phyloP scores from a whole-genome alignment of 2,797 vertebrate species.

The Coreius guichenoti region DNA sequence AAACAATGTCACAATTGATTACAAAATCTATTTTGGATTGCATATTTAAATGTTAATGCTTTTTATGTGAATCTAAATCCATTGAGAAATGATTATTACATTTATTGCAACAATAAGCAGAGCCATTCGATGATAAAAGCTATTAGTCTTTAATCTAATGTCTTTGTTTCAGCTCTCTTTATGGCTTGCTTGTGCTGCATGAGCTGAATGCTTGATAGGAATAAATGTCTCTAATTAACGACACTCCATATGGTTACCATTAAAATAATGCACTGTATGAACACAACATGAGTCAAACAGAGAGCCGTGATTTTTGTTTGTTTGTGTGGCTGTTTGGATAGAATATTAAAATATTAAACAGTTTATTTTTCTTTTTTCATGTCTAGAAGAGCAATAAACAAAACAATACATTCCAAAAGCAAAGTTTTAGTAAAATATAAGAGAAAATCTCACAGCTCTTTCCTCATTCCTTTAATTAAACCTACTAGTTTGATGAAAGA shows the following conservation, averaged over 20 bases:
- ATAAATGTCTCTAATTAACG: constrained; percentile 44
- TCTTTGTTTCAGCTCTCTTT: constrained; percentile 29
- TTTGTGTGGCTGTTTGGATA: constrained; percentile 41
- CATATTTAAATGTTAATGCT: background rate
- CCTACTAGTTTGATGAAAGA: constrained; percentile 15
- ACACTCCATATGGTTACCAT: constrained; percentile 39
- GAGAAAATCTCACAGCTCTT: background rate
- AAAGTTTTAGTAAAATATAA: constrained; percentile 13
- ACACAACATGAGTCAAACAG: constrained; percentile 19
- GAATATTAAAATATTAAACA: background rate
- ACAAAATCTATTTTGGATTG: background rate
- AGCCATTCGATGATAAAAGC: background rate
- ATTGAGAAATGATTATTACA: background rate
- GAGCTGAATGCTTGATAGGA: constrained; percentile 25
- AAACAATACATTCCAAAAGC: background rate
- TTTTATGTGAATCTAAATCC: background rate
- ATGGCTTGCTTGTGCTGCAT: constrained; percentile 7
- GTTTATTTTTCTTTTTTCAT: background rate
- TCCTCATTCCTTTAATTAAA: background rate
- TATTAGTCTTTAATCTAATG: background rate
- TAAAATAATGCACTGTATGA: constrained; percentile 18
- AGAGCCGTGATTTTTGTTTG: constrained; percentile 14
- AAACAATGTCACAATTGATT: background rate
- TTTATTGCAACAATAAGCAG: background rate
- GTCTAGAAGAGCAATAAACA: constrained; percentile 8